Conservation (phyloP, 2,113 vertebrate genomes). For the Stigmatopora nigra region DNA sequence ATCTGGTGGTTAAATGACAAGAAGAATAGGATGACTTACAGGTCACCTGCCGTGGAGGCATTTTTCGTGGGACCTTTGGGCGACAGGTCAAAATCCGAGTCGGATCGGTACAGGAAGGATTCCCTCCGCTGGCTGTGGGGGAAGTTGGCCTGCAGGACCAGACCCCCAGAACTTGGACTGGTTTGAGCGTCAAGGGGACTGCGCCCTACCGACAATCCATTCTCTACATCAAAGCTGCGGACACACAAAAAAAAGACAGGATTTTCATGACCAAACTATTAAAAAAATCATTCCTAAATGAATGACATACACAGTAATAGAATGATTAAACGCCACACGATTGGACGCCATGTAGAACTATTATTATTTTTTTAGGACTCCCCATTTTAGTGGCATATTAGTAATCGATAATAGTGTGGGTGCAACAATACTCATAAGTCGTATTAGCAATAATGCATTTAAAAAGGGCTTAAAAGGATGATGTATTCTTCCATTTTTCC, state of each 20-base stretch:
- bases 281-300: no score
- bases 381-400: no score
- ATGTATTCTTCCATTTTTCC: conserved; percentile 1
- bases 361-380: no score
- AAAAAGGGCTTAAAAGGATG: not conserved
- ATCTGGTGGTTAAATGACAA: no score
- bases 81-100: conserved; percentile 88
- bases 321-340: no score
- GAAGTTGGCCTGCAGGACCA: conserved; percentile 74
- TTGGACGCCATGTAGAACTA: no score
- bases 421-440: not conserved
- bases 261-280: not conserved
- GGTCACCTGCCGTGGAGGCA: conserved; percentile 81
- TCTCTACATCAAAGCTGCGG: conserved; percentile 86
- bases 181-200: conserved; percentile 75
- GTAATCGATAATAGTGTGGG: no score
- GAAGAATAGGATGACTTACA: conserved; percentile 67
- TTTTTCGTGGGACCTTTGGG: conserved; percentile 83
- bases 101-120: conserved; percentile 90
- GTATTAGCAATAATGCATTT: not conserved
- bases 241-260: not conserved
- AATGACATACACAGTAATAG: no score
- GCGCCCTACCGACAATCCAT: conserved; percentile 75
- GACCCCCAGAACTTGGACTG: conserved; percentile 73
- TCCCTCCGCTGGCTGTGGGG: conserved; percentile 82